Base-by-base conservation (phyloP, 2,888 invertebrate genomes). In the Oscheius myriophilus region DNA sequence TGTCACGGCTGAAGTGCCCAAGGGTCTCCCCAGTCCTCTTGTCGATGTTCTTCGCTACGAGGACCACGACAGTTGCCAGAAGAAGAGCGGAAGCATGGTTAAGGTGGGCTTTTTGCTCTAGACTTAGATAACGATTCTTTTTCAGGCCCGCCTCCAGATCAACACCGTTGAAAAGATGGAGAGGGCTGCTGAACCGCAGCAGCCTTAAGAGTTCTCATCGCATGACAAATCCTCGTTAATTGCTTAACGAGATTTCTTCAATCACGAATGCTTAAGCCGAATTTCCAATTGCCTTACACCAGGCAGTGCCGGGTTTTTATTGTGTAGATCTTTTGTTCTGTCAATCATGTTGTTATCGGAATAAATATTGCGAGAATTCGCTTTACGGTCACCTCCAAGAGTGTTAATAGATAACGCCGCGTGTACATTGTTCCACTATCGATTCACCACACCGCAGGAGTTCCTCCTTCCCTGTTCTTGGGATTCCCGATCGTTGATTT, bases 51-150 rank as follows among this genome's bases (percentile, higher is more conserved):
- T 78, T 25, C 73, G 76, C 43, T 79, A 79, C 57, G 78, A 80
- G 67, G 79, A 78, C 51, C 80, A 80, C 63, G 76, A 75, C 16
- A 75, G 76, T 59, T 76, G 76, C 57, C 80, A 80, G 67, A 79
- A 79, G 70, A 77, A 77, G 69, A 75, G 71, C 18, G 72, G 75
- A 49, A 71, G 71, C 16, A 67, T 69, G 43, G 75, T 77, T 45
- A 76, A 76, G 67, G 72, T 67, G 21, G 45, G 49, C 16, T n/a
- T 26, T 41, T 26, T 61, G 23, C 7, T 45, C 2, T 45, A n/a
- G 43, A 16, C 26, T 33, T 55, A 12, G 16, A 11, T 18, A 39
- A n/a, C 26, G 12, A 12, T 55, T 25, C 14, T 6, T 9, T 59
- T 67, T 58, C 52, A 67, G 67, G 62, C 68, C 16, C 57, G 54